Percentiles rank a stretch among this genome's conserved stretches.
Evolutionary conservation across 2,888 invertebrate species (phyloP).

Genomic region (Dasypolia templi): DNA sequence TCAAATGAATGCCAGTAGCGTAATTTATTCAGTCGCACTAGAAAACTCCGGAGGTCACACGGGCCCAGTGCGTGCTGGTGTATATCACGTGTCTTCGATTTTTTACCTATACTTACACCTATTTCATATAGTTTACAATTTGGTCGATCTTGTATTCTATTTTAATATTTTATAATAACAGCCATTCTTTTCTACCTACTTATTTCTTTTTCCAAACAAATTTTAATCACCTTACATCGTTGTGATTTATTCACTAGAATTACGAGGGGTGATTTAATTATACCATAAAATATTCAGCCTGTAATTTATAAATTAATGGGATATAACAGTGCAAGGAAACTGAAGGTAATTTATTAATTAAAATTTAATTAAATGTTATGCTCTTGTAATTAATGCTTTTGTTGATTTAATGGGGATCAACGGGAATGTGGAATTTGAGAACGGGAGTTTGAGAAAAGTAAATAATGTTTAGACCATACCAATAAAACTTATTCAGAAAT

Average conservation of each 20-base stretch:
- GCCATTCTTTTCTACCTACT: neutral
- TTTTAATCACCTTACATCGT: conserved; percentile 38
- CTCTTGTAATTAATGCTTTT: neutral
- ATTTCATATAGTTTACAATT: neutral
- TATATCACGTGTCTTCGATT: neutral
- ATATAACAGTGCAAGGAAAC: conserved; percentile 4
- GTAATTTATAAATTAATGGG: conserved; percentile 15
- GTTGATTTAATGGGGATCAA: neutral
- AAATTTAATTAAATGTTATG: neutral
- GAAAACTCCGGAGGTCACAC: too few relatives aligned
- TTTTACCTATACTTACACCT: too few relatives aligned
- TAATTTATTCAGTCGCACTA: too few relatives aligned
- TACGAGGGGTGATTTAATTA: conserved; percentile 45
- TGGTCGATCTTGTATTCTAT: neutral
- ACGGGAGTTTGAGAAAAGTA: too few relatives aligned
- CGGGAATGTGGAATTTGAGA: neutral
- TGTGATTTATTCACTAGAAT: conserved; percentile 46
- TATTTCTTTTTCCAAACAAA: conserved; percentile 38
- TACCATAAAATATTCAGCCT: conserved; percentile 20
- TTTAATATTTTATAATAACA: neutral
- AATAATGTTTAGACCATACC: too few relatives aligned
- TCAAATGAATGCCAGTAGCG: too few relatives aligned
- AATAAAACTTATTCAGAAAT: too few relatives aligned
- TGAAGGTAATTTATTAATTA: neutral
- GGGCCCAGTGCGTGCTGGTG: neutral